Percentiles rank a stretch among this genome's conserved stretches.
phyloP scores from a whole-genome alignment of 2,888 invertebrate genomes.

The Cordylochernes scorpioides region DNA sequence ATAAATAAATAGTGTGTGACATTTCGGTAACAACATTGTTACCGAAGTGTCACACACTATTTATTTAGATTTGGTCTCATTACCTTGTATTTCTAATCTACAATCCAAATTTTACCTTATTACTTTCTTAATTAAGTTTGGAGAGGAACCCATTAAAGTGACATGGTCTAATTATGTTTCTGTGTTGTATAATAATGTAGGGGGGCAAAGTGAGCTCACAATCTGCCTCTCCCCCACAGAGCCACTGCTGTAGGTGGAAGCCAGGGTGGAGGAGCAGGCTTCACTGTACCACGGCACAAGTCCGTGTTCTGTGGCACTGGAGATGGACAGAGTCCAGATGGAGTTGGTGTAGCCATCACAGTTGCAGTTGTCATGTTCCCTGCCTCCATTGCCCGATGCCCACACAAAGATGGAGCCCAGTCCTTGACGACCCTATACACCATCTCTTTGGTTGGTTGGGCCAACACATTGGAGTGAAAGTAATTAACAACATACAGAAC shows the following conservation, averaged over 20 bases:
- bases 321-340: slow-evolving; percentile 91
- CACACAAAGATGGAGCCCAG: slow-evolving; percentile 70
- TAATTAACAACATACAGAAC: background rate
- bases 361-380: slow-evolving; percentile 87
- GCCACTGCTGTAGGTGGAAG: slow-evolving; percentile 91
- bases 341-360: slow-evolving; percentile 98
- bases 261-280: slow-evolving; percentile 87
- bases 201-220: no score
- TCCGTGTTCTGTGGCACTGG: slow-evolving; percentile 62
- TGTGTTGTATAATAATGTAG: no score
- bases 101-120: no score
- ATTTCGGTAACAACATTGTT: no score
- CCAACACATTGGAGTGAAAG: background rate
- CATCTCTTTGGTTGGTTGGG: background rate
- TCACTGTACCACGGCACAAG: slow-evolving; percentile 80
- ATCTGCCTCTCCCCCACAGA: slow-evolving; percentile 39
- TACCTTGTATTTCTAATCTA: no score
- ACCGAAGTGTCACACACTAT: no score
- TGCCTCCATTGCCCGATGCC: slow-evolving; percentile 94
- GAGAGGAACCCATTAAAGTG: no score
- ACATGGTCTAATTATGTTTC: no score
- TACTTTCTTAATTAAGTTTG: no score
- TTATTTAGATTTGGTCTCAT: no score
- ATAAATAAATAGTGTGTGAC: no score
- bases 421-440: slow-evolving; percentile 12